Evolutionary conservation across 2,888 invertebrate species (phyloP), one percentile per base, ranked within the genome.

Genomic region (Aphidoletes aphidimyza): DNA sequence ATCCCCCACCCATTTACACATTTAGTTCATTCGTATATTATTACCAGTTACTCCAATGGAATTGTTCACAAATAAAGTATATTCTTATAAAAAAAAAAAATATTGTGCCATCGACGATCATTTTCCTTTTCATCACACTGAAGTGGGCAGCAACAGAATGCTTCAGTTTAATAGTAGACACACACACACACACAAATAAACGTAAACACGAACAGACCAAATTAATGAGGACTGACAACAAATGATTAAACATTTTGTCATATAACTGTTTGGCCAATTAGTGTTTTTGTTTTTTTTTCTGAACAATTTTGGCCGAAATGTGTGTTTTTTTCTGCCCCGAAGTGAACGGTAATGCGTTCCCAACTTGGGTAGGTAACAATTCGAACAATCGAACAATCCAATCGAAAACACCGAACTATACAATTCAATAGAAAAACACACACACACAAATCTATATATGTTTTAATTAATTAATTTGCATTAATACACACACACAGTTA

Each of bases 61-160:
- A 54, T 54, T 17, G 54, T 54, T 54, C 69, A 69, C 69, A 69
- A 69, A 69, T 14, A 34, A 69, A 30, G 17, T 5, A 30, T 69
- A 30, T 69, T 69, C 30, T 69, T 69, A n/a, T n/a, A n/a, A n/a
- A n/a, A n/a, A n/a, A n/a, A n/a, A n/a, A n/a, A n/a, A 30, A 69
- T 69, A 69, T 69, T 69, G 69, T 69, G 69, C 69, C 69, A 69
- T 69, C 69, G 69, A 69, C 14, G 69, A 69, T 30, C 30, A 69
- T 30, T 69, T 69, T n/a, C n/a, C 30, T 30, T 34, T 69, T 69
- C 54, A 54, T 69, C 9, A 14, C 26, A 54, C 54, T 30, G 69
- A 30, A 69, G 69, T 2, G n/a, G n/a, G n/a, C 22, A n/a, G 22
- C n/a, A 54, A 54, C 2, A 54, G 1, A 69, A 69, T 0, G 34